Evolutionary conservation across 2,888 invertebrate genomes (phyloP).

Genomic region (Microctonus hyperodae): DNA sequence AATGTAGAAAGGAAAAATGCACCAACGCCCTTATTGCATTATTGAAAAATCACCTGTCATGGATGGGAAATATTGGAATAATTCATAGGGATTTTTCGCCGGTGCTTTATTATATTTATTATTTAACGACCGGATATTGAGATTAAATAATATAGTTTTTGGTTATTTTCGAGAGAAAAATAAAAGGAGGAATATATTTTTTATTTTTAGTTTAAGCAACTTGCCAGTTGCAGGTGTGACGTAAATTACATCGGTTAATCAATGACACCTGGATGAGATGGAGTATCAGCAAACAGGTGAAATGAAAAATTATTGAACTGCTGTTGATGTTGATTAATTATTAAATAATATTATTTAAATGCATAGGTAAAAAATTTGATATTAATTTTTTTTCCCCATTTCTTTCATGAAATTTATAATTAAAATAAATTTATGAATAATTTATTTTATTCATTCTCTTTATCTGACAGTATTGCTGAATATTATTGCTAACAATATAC

Average conservation of each 20-base stretch:
- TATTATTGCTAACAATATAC: slow-evolving; percentile 62
- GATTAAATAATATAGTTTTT: not conserved
- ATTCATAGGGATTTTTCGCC: not conserved
- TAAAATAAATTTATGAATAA: no score
- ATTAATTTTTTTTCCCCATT: no score
- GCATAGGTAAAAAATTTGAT: no score
- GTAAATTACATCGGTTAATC: not conserved
- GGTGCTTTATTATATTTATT: not conserved
- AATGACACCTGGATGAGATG: not conserved
- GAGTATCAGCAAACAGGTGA: not conserved
- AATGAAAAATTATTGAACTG: slow-evolving; percentile 7
- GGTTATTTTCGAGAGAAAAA: not conserved
- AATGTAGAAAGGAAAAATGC: not conserved
- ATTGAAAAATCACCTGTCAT: not conserved
- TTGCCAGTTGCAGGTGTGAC: not conserved
- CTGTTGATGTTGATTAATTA: not conserved
- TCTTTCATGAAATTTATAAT: no score
- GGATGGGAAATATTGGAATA: not conserved
- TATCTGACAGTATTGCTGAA: slow-evolving; percentile 58
- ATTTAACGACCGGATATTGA: not conserved
- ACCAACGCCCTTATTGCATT: not conserved
- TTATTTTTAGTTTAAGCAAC: no score
- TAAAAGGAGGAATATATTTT: no score
- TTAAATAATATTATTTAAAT: slow-evolving; percentile 31
- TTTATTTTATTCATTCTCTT: no score